Evolutionary conservation across 2,888 invertebrate species (phyloP).

Genomic region (Heliconius ethilla): DNA sequence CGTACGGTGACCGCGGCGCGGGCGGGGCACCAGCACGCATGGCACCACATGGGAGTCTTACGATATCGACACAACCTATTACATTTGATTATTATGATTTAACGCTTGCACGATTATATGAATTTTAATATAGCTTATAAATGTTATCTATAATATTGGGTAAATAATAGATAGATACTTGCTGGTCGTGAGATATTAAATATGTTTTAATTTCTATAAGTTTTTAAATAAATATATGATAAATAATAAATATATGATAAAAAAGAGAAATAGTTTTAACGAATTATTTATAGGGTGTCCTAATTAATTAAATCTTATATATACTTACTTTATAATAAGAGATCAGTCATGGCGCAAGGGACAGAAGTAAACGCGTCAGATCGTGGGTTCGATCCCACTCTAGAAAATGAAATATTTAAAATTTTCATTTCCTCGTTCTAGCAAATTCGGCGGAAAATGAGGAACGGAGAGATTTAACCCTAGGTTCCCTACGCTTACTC

Average conservation of each 20-base stretch:
- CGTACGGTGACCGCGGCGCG: slow-evolving; percentile 60
- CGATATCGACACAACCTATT: slow-evolving; percentile 22
- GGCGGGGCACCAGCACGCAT: slow-evolving; percentile 52
- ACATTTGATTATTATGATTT: slow-evolving; percentile 24
- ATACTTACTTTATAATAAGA: no score
- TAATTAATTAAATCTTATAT: slow-evolving; percentile 25
- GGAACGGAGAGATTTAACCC: no score
- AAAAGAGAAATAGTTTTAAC: neutral
- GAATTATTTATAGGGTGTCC: neutral
- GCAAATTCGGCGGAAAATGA: no score
- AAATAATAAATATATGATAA: neutral
- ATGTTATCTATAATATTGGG: neutral
- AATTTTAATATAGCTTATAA: slow-evolving; percentile 8
- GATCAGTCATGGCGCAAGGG: no score
- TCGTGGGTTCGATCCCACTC: no score
- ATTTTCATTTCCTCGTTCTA: no score
- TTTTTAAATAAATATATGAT: neutral
- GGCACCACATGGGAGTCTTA: slow-evolving; percentile 37
- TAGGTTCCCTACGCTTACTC: no score
- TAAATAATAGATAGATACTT: neutral
- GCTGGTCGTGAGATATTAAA: neutral
- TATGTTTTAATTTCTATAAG: neutral
- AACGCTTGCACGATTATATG: slow-evolving; percentile 7
- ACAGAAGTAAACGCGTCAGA: no score
- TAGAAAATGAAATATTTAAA: no score